phyloP scores from a whole-genome alignment of 1,140 invertebrate species.

The Aphidius gifuensis region DNA sequence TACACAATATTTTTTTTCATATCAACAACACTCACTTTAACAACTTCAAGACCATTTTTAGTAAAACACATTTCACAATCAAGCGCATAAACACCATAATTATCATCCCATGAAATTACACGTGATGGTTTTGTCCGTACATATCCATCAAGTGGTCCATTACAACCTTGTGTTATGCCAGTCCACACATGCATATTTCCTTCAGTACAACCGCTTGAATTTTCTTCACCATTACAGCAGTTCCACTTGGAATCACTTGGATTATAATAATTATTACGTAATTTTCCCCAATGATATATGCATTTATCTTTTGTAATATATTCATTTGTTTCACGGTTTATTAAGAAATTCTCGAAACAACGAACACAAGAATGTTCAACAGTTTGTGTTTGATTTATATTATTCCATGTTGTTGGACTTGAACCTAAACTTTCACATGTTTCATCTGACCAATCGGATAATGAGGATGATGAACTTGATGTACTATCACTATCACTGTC shows the following conservation, averaged over 20 bases:
- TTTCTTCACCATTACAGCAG: conserved; percentile 33
- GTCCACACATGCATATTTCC: conserved; percentile 74
- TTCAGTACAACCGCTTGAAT: conserved; percentile 60
- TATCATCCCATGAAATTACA: conserved; percentile 32
- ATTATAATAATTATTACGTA: neutral
- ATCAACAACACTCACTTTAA: conserved; percentile 77
- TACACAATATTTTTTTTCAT: conserved; percentile 72
- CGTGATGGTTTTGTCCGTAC: conserved; percentile 57
- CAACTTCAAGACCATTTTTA: conserved; percentile 74
- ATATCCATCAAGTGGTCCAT: conserved; percentile 68
- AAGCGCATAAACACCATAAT: conserved; percentile 69
- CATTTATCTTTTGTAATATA: conserved; percentile 71
- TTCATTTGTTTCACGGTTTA: conserved; percentile 61
- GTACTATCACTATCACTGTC: too few species aligned
- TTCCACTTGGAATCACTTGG: conserved; percentile 23
- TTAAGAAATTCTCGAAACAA: conserved; percentile 69
- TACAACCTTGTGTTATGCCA: conserved; percentile 64
- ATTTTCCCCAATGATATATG: conserved; percentile 79
- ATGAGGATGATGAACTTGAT: too few species aligned
- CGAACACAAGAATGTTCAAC: conserved; percentile 66
- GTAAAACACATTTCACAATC: conserved; percentile 96
- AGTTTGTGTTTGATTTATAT: neutral
- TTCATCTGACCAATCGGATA: too few species aligned
- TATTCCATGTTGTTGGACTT: too few species aligned
- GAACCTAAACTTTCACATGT: too few species aligned